phyloP scores from a whole-genome alignment of 2,113 vertebrate species.

The Eolophus roseicapilla region DNA sequence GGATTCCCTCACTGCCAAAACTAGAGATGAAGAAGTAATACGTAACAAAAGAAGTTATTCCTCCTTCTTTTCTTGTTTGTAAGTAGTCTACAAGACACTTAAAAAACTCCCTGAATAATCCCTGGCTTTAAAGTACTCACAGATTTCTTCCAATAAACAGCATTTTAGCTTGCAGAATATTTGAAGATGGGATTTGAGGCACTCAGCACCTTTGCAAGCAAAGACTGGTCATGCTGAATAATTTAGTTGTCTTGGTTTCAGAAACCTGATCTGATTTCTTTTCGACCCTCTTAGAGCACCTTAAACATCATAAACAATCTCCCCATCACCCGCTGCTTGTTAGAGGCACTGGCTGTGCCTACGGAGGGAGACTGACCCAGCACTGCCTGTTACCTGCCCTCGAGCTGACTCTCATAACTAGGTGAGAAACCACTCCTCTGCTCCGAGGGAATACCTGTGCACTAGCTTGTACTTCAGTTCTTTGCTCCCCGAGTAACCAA shows the following conservation, averaged over 20 bases:
- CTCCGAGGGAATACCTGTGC: fast-evolving
- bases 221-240: neutral
- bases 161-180: neutral
- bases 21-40: neutral
- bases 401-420: neutral
- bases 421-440: neutral
- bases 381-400: neutral
- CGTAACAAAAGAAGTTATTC: neutral
- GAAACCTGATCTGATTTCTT: constrained; percentile 3
- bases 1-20: constrained; percentile 1
- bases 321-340: neutral
- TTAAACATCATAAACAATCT: neutral
- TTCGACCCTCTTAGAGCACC: neutral
- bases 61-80: neutral
- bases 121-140: neutral
- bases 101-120: neutral
- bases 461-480: fast-evolving
- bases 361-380: neutral
- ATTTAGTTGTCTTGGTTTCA: neutral
- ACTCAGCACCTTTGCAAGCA: neutral
- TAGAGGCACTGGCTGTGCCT: neutral
- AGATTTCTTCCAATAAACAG: neutral
- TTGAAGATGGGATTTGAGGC: neutral
- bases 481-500: neutral
- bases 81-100: neutral